phyloP scores from a whole-genome alignment of 2,797 vertebrate species.

The Mycteria americana region DNA sequence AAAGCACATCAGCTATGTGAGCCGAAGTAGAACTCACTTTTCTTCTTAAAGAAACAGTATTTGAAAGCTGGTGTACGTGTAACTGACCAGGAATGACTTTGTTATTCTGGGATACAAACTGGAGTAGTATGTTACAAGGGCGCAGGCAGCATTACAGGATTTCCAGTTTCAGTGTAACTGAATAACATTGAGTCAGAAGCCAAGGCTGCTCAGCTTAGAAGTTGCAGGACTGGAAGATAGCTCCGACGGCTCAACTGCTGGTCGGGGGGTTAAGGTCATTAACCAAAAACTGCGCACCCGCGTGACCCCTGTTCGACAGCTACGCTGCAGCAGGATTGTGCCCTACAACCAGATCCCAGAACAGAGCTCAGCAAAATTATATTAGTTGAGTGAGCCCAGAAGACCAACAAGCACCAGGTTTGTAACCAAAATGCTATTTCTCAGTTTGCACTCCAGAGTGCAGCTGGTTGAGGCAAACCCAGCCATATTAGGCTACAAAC shows the following conservation, averaged over 20 bases:
- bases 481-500: too few species aligned
- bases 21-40: background rate
- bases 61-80: accelerated
- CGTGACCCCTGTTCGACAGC: background rate
- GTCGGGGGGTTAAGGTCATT: accelerated
- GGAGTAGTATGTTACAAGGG: accelerated
- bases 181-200: accelerated
- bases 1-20: too few species aligned
- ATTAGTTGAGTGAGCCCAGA: accelerated
- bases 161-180: too few species aligned
- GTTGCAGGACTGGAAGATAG: accelerated
- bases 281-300: background rate
- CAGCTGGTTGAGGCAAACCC: background rate
- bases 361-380: too few species aligned
- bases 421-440: accelerated
- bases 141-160: too few species aligned
- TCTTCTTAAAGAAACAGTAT: background rate
- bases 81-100: background rate
- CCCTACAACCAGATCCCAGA: background rate
- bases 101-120: background rate
- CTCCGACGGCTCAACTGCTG: accelerated
- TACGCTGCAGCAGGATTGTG: accelerated
- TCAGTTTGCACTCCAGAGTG: background rate
- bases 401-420: accelerated
- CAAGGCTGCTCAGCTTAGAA: background rate